Base-by-base conservation (phyloP, 2,113 vertebrate species). In the Paramisgurnus dabryanus region DNA sequence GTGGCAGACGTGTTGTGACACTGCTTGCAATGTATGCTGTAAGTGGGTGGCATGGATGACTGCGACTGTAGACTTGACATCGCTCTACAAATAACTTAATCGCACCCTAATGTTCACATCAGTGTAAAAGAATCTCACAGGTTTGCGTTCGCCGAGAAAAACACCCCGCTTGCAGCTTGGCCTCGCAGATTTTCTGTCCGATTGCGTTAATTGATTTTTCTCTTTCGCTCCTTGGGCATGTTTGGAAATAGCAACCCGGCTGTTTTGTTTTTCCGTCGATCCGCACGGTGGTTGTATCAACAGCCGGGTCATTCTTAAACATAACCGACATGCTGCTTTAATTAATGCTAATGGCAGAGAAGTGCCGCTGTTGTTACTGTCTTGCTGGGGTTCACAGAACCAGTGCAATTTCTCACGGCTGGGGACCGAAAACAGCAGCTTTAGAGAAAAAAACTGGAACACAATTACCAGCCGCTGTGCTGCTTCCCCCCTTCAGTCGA, bases 11-110 rank as follows among this genome's bases (percentile, higher is more conserved):
- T 86, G 80, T 86, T 89, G 86, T 90, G 89, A 91, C 85, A 85
- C 76, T 55, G 87, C 73, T 77, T 82, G n/a, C 81, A 90, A 88
- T 80, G 86, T 74, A 61, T 76, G 76, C 84, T 50, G 81, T 83
- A 80, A 84, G 89, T 91, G 86, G 89, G 89, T 85, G 86, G 88
- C 84, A 87, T 89, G 89, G 89, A 92, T 91, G 85, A 89, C 85
- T 61, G 66, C 70, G 71, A 80, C 65, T 83, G 69, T 76, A 71
- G 81, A 88, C 87, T 88, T 87, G 82, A 85, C 27, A 34, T 34
- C 27, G 84, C 80, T 64, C 40, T 58, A 83, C 85, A 87, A 85
- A 89, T 81, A 85, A 73, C 76, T 82, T 87, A 84, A 90, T 86
- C 82, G 64, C 84, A 82, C 81, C 63, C 81, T 65, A 76, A 76